Conservation (phyloP, 2,797 vertebrate species). For the Karalla daura region DNA sequence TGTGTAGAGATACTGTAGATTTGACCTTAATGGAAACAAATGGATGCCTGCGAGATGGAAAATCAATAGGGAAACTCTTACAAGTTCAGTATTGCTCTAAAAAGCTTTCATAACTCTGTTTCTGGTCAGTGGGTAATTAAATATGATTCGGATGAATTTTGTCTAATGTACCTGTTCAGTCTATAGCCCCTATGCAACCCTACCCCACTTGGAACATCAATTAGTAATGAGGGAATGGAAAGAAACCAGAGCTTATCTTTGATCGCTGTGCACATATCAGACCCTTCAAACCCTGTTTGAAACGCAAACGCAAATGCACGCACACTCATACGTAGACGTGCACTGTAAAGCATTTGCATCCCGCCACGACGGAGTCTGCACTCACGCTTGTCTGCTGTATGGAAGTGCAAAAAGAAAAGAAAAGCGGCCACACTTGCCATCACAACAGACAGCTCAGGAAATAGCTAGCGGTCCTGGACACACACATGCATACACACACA, state of each 20-base stretch:
- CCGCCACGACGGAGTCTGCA: conserved; percentile 28
- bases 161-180: background rate
- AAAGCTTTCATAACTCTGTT: conserved; percentile 15
- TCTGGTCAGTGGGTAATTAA: background rate
- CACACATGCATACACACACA: conserved; percentile 22
- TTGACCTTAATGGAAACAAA: conserved; percentile 5
- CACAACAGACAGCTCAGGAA: conserved; percentile 70
- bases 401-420: conserved; percentile 37
- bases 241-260: background rate
- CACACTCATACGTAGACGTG: background rate
- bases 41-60: conserved; percentile 4
- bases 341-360: background rate
- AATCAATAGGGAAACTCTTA: conserved; percentile 28
- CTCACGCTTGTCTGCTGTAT: conserved; percentile 40
- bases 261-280: conserved; percentile 10
- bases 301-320: background rate
- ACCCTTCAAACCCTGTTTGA: background rate
- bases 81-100: conserved; percentile 4
- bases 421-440: conserved; percentile 63
- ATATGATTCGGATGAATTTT: conserved; percentile 1
- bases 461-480: conserved; percentile 62
- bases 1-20: background rate
- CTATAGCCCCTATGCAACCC: background rate
- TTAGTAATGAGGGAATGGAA: conserved; percentile 25
- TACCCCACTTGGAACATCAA: background rate